These are phyloP conservation scores for Leptopilina boulardi DNA, from an alignment of 1,140 invertebrate species.

Conservation along the genomic window DNA sequence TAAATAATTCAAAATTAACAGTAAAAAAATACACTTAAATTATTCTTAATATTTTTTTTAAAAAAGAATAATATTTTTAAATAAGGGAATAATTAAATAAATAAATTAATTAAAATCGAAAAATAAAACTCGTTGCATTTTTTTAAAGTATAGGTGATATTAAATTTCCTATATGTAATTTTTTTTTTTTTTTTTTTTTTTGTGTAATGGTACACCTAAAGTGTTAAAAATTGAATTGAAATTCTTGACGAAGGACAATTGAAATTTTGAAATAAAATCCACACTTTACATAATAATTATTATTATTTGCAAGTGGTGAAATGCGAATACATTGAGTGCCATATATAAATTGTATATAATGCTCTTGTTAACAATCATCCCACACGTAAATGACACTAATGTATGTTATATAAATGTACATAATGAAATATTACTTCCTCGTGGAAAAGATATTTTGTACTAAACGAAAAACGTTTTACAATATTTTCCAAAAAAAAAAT, in stretches of 20 bases:
- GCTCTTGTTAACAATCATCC: background rate
- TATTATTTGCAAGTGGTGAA: constrained; percentile 8
- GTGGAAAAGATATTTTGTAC: background rate
- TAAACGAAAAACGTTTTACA: background rate
- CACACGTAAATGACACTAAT: constrained; percentile 7
- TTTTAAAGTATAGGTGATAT: too few species aligned
- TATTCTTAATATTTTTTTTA: too few species aligned
- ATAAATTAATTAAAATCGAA: too few species aligned
- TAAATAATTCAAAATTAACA: too few species aligned
- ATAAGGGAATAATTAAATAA: too few species aligned
- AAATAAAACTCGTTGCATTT: too few species aligned
- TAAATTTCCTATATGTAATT: too few species aligned
- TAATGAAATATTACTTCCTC: constrained; percentile 13
- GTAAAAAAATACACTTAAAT: background rate
- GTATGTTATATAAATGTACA: background rate
- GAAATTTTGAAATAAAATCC: background rate
- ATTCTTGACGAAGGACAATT: background rate
- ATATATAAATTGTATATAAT: constrained; percentile 17
- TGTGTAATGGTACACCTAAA: background rate
- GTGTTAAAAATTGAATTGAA: background rate
- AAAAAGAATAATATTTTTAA: too few species aligned
- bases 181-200: too few species aligned
- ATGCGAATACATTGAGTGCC: background rate
- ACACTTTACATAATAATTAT: constrained; percentile 5
- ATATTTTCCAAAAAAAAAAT: too few species aligned